Percentiles rank a stretch among this genome's conserved stretches.
Conservation (phyloP, 2,888 invertebrate species). For the Onthophagus sagittarius region DNA sequence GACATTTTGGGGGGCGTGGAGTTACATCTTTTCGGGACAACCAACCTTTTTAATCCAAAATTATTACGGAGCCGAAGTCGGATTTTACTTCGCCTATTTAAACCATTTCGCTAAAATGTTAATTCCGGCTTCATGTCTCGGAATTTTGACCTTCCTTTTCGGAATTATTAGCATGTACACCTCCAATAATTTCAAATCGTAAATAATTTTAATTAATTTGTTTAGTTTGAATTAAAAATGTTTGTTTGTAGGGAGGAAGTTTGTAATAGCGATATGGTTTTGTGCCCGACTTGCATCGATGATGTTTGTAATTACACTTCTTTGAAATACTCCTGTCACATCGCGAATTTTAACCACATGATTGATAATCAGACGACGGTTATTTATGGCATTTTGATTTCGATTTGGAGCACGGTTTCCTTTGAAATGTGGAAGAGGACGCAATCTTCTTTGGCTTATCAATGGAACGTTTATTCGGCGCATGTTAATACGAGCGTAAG, state of each 20-base stretch:
- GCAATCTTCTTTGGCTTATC: slow-evolving; percentile 34
- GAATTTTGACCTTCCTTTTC: slow-evolving; percentile 47
- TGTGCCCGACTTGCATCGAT: slow-evolving; percentile 56
- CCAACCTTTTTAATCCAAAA: slow-evolving; percentile 57
- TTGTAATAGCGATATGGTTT: slow-evolving; percentile 41
- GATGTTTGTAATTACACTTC: slow-evolving; percentile 52
- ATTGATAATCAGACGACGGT: slow-evolving; percentile 41
- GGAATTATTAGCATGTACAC: slow-evolving; percentile 40
- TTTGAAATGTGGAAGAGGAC: slow-evolving; percentile 38
- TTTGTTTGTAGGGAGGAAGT: slow-evolving; percentile 34
- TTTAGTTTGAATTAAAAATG: neutral
- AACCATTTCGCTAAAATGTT: slow-evolving; percentile 54
- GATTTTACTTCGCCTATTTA: slow-evolving; percentile 56
- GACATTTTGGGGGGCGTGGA: slow-evolving; percentile 57
- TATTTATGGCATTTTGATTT: slow-evolving; percentile 40
- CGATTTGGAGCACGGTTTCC: slow-evolving; percentile 39
- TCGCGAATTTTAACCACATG: slow-evolving; percentile 49
- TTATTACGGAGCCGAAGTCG: slow-evolving; percentile 56
- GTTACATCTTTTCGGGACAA: slow-evolving; percentile 55
- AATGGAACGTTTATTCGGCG: slow-evolving; percentile 37
- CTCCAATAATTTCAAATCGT: slow-evolving; percentile 22
- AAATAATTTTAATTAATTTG: slow-evolving; percentile 1
- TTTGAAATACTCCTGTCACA: slow-evolving; percentile 52
- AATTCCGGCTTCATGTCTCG: slow-evolving; percentile 48
- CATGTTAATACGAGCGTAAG: slow-evolving; percentile 15